Conservation (phyloP, 2,888 invertebrate genomes). For the Zonitis immaculata region DNA sequence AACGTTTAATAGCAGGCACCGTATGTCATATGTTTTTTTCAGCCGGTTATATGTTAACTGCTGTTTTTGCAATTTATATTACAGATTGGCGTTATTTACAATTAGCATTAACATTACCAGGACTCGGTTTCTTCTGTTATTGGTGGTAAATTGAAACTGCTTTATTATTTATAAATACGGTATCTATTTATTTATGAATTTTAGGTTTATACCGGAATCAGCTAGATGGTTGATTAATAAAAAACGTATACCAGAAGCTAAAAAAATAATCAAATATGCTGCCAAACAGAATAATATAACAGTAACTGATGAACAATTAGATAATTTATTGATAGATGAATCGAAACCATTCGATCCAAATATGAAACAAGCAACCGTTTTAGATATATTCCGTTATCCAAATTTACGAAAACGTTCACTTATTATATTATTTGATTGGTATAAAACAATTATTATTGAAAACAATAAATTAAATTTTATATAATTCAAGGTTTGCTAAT, state of each 20-base stretch:
- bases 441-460: constrained; percentile 25
- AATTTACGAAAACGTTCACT: constrained; percentile 61
- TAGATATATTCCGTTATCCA: constrained; percentile 59
- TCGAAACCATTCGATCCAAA: constrained; percentile 40
- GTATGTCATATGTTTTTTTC: constrained; percentile 73
- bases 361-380: constrained; percentile 47
- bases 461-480: constrained; percentile 6
- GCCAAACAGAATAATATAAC: constrained; percentile 62
- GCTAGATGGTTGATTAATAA: constrained; percentile 67
- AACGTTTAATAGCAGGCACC: constrained; percentile 65
- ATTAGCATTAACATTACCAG: constrained; percentile 65
- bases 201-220: constrained; percentile 65
- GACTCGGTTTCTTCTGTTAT: constrained; percentile 61
- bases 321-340: constrained; percentile 51
- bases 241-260: constrained; percentile 59
- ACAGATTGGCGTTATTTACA: constrained; percentile 67
- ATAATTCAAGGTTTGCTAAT: constrained; percentile 62
- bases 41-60: constrained; percentile 64
- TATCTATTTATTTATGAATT: too few species aligned
- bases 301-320: constrained; percentile 53
- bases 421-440: constrained; percentile 73
- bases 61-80: constrained; percentile 62
- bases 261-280: constrained; percentile 57
- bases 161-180: too few species aligned
- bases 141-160: constrained; percentile 54